Conservation (phyloP, 2,888 invertebrate genomes). For the Tenthredo livida region DNA sequence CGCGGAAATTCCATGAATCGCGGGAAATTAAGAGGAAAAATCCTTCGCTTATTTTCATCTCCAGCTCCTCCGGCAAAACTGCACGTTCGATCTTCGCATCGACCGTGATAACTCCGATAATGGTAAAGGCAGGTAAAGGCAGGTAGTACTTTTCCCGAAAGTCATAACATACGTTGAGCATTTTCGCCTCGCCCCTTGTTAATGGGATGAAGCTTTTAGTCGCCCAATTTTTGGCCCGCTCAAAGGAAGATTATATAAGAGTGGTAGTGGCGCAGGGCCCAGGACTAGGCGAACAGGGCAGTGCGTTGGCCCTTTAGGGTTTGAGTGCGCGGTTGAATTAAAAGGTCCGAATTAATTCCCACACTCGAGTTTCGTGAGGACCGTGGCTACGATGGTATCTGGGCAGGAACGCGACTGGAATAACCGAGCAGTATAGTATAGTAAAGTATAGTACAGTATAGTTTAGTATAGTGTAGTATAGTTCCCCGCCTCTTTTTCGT, state of each 20-base stretch:
- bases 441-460: not conserved
- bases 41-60: not conserved
- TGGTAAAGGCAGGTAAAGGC: no score
- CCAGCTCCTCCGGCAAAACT: no score
- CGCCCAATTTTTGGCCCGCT: slow-evolving; percentile 37
- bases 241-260: slow-evolving; percentile 45
- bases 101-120: not conserved
- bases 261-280: not conserved
- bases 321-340: slow-evolving; percentile 60
- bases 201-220: slow-evolving; percentile 49
- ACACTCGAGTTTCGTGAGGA: slow-evolving; percentile 55
- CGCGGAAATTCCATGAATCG: not conserved
- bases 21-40: not conserved
- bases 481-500: slow-evolving; percentile 11
- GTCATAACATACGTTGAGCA: not conserved
- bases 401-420: slow-evolving; percentile 45
- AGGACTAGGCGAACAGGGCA: not conserved
- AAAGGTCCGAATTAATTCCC: slow-evolving; percentile 66
- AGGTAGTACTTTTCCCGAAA: not conserved
- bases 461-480: no score
- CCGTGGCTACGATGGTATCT: slow-evolving; percentile 43
- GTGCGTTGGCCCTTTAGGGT: slow-evolving; percentile 2
- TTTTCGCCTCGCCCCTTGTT: not conserved
- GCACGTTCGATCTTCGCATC: not conserved
- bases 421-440: slow-evolving; percentile 36